Percentiles rank a stretch among this genome's conserved stretches.
phyloP scores from a whole-genome alignment of 2,797 vertebrate species.

The Cetoscarus ocellatus region DNA sequence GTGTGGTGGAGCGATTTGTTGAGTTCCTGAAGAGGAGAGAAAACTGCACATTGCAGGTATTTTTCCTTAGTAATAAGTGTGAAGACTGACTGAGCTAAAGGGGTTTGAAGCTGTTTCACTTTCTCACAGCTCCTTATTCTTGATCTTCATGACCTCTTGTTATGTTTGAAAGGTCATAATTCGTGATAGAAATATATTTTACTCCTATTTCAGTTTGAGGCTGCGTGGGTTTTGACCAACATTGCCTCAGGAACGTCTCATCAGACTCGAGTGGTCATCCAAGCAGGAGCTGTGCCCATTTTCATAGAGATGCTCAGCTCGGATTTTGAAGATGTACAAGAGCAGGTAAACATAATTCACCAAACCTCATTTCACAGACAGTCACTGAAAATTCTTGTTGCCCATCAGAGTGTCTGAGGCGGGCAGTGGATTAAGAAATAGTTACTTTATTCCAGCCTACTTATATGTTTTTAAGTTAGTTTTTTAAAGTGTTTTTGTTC shows the following conservation, averaged over 20 bases:
- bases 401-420: no score
- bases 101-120: not conserved
- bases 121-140: not conserved
- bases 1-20: slow-evolving; percentile 96
- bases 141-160: not conserved
- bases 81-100: not conserved
- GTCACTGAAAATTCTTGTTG: not conserved
- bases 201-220: slow-evolving; percentile 89
- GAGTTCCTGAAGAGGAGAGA: slow-evolving; percentile 96
- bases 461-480: no score
- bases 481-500: no score
- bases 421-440: no score
- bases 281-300: slow-evolving; percentile 96
- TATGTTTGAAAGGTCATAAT: not conserved
- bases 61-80: no score
- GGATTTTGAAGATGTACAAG: slow-evolving; percentile 96
- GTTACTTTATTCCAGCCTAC: no score
- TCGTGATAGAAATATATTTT: not conserved
- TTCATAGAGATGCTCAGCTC: slow-evolving; percentile 96
- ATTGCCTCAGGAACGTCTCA: slow-evolving; percentile 97
- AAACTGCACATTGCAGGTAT: slow-evolving; percentile 96
- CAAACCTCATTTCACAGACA: not conserved
- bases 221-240: slow-evolving; percentile 97
- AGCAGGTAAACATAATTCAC: slow-evolving; percentile 87
- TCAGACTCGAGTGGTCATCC: slow-evolving; percentile 96